Evolutionary conservation across 2,113 vertebrate genomes (phyloP).

Genomic region (Thymallus thymallus): DNA sequence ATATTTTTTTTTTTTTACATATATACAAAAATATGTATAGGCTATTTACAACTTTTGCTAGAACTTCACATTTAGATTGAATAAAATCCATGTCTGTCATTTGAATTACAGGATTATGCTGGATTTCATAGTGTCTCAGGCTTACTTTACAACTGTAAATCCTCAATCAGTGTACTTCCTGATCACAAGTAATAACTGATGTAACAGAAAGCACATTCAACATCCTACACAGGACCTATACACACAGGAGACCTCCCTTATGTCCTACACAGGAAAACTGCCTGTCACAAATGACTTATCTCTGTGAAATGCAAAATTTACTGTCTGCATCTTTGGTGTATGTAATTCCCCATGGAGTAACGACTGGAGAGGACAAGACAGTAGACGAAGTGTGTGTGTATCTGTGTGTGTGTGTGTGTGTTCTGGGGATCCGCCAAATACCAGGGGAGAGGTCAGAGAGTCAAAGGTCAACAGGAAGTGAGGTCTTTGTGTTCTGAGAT

Average conservation of each 20-base stretch:
- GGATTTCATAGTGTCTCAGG: slow-evolving; percentile 7
- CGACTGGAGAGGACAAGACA: too few species aligned
- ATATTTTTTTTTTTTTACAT: too few species aligned
- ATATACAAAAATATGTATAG: neutral
- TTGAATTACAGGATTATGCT: slow-evolving; percentile 21
- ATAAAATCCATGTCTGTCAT: neutral
- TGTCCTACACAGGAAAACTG: neutral
- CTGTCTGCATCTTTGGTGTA: neutral
- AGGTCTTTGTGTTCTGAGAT: neutral
- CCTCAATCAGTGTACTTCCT: neutral
- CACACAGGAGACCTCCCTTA: neutral
- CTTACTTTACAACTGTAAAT: slow-evolving; percentile 26
- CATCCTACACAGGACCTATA: too few species aligned
- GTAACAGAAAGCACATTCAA: neutral
- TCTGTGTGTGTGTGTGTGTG: too few species aligned
- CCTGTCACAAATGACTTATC: neutral
- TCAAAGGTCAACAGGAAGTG: slow-evolving; percentile 10
- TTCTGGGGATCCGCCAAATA: neutral
- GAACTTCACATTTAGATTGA: too few species aligned
- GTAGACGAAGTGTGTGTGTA: slow-evolving; percentile 9
- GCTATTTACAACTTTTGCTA: neutral
- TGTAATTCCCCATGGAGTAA: neutral
- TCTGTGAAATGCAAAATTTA: too few species aligned
- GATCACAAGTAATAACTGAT: neutral
- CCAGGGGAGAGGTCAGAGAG: neutral